Conservation (phyloP, 2,797 vertebrate species). For the Heliangelus exortis region DNA sequence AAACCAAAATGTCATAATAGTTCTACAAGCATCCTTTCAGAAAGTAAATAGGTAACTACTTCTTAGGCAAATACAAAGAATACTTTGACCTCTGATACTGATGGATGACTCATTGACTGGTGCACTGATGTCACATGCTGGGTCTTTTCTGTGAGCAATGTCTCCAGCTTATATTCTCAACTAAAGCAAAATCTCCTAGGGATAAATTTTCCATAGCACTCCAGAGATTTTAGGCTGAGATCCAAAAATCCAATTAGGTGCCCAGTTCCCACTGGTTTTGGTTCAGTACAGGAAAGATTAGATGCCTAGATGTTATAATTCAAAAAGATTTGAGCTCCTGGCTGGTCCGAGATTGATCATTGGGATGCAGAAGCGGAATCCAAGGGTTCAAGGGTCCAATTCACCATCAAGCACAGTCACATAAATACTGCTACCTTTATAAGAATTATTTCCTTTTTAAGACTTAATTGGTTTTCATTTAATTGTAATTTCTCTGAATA, state of each 20-base stretch:
- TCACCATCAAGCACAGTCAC: not conserved
- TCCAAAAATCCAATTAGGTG: constrained; percentile 33
- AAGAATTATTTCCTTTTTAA: not conserved
- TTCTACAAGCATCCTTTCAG: constrained; percentile 19
- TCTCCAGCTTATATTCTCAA: not conserved
- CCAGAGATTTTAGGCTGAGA: constrained; percentile 30
- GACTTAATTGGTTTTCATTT: not conserved
- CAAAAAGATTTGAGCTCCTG: not conserved
- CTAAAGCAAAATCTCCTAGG: constrained; percentile 29
- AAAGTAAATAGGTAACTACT: constrained; percentile 57
- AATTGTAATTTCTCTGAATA: not conserved
- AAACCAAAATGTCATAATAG: constrained; percentile 39
- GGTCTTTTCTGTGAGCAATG: not conserved
- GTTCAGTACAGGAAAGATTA: not conserved
- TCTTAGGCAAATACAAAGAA: constrained; percentile 50
- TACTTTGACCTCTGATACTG: constrained; percentile 44
- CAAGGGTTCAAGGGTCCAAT: not conserved
- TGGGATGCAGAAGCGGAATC: not conserved
- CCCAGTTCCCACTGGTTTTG: not conserved
- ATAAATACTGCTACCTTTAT: not conserved
- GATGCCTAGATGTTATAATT: not conserved
- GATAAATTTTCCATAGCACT: constrained; percentile 12
- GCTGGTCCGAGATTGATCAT: not conserved
- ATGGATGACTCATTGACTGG: constrained; percentile 48
- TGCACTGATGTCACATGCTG: not conserved